Evolutionary conservation across 2,888 invertebrate genomes (phyloP), one percentile per base, ranked within the genome.

Genomic region (Leptopilina myrica): DNA sequence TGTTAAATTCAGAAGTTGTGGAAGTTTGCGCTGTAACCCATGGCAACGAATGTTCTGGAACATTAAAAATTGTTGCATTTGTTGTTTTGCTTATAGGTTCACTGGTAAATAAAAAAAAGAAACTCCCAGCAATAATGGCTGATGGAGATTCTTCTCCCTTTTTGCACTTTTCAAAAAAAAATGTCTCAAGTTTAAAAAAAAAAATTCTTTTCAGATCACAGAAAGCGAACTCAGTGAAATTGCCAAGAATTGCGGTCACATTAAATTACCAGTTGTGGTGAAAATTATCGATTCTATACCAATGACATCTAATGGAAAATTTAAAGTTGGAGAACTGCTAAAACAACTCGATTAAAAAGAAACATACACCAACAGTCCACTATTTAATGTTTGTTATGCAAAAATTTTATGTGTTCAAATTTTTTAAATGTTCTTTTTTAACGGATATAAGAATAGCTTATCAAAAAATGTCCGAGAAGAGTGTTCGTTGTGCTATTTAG

Each of bases 221-320:
- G 67, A 20, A 49, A 26, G 49, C 1, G 67, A 69, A 53, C 49
- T 69, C 14, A 20, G 7, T 69, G 67, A 69, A 49, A 12, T 46
- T 5, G 26, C 15, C 11, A 53, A 69, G 6, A 69, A 46, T 53
- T 69, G 46, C 15, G 67, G 49, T 14, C 33, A 33, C 33, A 15
- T 69, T 26, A 6, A 20, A 6, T 7, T 69, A 11, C 43, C 43
- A 69, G 49, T 69, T 1, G 14, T 20, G 14, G 67, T 69, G 12
- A 69, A 49, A 49, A 26, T 69, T 49, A n/a, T 69, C 5, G 26
- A 69, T 14, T 12, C 20, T 12, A 5, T 69, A 5, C 67, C 67
- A 53, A 1, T 46, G 20, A 69, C 49, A 15, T 12, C 6, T 2
- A 53, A 15, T 49, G 67, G 67, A 2, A 69, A 69, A 69, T 6